Conservation (phyloP, 2,113 vertebrate species). For the Camelus bactrianus region DNA sequence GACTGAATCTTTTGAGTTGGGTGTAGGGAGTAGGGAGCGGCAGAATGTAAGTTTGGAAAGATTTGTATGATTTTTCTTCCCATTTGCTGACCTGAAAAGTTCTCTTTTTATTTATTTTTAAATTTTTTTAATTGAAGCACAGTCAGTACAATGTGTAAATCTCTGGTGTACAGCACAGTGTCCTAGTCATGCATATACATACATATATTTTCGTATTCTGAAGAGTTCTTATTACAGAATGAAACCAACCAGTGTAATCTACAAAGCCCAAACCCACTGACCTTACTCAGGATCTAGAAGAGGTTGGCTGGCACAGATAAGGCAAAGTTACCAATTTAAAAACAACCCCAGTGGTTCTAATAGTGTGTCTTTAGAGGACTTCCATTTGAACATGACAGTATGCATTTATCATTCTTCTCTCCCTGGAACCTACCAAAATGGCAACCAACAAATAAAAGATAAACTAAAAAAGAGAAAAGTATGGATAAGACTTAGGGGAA, state of each 20-base stretch:
- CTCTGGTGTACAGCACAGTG: no score
- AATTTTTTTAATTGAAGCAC: no score
- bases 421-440: neutral
- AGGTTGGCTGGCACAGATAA: neutral
- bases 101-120: no score
- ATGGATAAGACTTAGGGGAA: neutral
- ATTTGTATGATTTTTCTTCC: neutral
- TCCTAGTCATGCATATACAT: no score
- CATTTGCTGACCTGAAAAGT: neutral
- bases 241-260: neutral
- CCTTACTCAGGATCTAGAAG: neutral
- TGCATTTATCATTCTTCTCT: neutral
- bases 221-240: neutral
- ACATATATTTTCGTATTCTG: no score
- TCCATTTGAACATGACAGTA: neutral
- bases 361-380: neutral
- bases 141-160: no score
- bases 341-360: neutral
- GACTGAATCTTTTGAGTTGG: neutral
- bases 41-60: neutral
- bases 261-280: neutral
- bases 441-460: neutral
- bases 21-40: neutral
- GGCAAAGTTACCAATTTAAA: neutral
- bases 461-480: neutral